These are phyloP conservation scores for Netelia melanura DNA, from an alignment of 2,888 invertebrate species.

Conservation along the genomic window DNA sequence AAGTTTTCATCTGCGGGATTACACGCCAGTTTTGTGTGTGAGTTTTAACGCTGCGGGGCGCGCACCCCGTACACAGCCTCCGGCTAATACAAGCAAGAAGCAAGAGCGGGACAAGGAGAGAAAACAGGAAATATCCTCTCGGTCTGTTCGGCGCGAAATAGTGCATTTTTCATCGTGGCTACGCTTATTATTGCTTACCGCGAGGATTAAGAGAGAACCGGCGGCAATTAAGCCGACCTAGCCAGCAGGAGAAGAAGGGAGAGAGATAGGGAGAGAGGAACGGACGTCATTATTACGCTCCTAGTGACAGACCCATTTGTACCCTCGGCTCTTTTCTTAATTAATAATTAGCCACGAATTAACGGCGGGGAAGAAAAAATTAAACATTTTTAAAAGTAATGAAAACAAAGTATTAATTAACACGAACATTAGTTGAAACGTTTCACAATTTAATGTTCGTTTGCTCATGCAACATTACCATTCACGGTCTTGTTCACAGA, in stretches of 20 bases:
- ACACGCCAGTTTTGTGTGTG: slow-evolving; percentile 68
- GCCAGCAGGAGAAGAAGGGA: not conserved
- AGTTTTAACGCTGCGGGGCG: slow-evolving; percentile 45
- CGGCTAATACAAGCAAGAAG: slow-evolving; percentile 22
- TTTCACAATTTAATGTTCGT: not conserved
- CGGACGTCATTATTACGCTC: slow-evolving; percentile 30
- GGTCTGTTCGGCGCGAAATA: slow-evolving; percentile 44
- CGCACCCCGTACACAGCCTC: slow-evolving; percentile 31
- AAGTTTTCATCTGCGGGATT: slow-evolving; percentile 84
- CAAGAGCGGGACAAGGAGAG: slow-evolving; percentile 61
- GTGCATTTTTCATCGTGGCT: slow-evolving; percentile 73
- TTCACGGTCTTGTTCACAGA: not conserved
- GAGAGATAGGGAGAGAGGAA: not conserved
- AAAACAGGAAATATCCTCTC: slow-evolving; percentile 60
- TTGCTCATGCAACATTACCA: not conserved
- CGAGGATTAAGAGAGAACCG: slow-evolving; percentile 74
- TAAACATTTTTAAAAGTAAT: not conserved
- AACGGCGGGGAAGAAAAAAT: not conserved
- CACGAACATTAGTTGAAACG: not conserved
- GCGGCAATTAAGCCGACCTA: slow-evolving; percentile 74
- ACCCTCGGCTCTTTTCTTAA: slow-evolving; percentile 13
- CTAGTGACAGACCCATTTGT: not conserved
- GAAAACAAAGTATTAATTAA: not conserved
- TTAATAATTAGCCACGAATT: slow-evolving; percentile 22
- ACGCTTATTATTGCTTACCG: slow-evolving; percentile 79